phyloP scores from a whole-genome alignment of 2,113 vertebrate genomes.

The Python bivittatus region DNA sequence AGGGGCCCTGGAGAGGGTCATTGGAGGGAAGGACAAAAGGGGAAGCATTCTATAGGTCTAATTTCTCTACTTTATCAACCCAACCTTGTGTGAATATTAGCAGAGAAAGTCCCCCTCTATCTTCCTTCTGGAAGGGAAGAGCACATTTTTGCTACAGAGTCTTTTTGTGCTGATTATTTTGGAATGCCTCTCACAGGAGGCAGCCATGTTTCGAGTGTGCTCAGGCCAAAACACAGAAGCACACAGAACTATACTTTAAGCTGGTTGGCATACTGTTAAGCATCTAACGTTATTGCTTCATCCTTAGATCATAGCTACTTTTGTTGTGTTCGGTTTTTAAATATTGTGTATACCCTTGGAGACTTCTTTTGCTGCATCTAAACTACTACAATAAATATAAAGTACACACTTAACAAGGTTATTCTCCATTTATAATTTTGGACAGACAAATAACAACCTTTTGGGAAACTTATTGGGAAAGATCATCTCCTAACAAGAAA shows the following conservation, averaged over 20 bases:
- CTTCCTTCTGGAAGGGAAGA: neutral
- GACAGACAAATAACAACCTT: neutral
- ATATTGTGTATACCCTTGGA: neutral
- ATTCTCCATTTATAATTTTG: neutral
- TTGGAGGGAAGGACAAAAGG: conserved; percentile 22
- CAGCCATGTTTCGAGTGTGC: too few species aligned
- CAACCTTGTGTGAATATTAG: neutral
- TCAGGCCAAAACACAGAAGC: neutral
- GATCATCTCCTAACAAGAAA: neutral
- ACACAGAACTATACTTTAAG: neutral
- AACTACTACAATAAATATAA: neutral
- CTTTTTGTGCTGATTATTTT: neutral
- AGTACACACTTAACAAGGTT: neutral
- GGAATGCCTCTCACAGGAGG: neutral
- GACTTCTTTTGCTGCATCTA: neutral
- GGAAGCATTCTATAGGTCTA: neutral
- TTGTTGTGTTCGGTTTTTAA: neutral
- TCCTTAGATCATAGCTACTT: neutral
- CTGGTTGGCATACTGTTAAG: neutral
- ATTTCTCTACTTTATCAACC: neutral
- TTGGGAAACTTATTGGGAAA: neutral
- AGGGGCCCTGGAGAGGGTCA: conserved; percentile 43
- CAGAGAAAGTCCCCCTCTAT: neutral
- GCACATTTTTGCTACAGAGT: neutral
- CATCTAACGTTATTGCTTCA: neutral